phyloP scores from a whole-genome alignment of 2,888 invertebrate genomes.

The Cryptocheilus praepositus region DNA sequence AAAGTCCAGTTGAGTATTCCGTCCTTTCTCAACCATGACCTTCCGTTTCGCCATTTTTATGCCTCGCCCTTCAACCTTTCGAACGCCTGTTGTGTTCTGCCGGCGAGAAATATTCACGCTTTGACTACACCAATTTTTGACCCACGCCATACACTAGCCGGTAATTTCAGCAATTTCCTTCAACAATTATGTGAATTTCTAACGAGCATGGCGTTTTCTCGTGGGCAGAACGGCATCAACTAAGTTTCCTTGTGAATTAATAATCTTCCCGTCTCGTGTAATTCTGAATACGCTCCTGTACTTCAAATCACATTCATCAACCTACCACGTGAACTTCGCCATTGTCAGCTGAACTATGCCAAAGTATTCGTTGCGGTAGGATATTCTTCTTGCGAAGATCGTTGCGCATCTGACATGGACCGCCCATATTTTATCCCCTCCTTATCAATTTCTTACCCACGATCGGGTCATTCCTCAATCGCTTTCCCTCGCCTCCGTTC shows the following conservation, averaged over 20 bases:
- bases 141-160: neutral
- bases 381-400: conserved; percentile 26
- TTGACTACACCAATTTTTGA: neutral
- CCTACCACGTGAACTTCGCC: too few relatives aligned
- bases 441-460: conserved; percentile 68
- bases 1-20: neutral
- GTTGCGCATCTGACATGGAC: conserved; percentile 37
- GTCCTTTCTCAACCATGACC: conserved; percentile 17
- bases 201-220: too few relatives aligned
- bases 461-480: conserved; percentile 60
- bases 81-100: neutral
- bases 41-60: conserved; percentile 23
- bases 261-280: too few relatives aligned
- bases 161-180: too few relatives aligned
- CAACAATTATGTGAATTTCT: too few relatives aligned
- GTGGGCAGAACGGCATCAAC: too few relatives aligned
- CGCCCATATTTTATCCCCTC: conserved; percentile 64
- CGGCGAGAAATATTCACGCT: neutral
- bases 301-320: conserved; percentile 1
- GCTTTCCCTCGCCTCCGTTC: conserved; percentile 29
- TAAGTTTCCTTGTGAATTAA: too few relatives aligned
- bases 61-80: conserved; percentile 12
- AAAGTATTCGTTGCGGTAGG: conserved; percentile 30
- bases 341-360: neutral
- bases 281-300: neutral